Percentiles rank a stretch among this genome's conserved stretches.
phyloP scores from a whole-genome alignment of 2,888 invertebrate genomes.

The Orthonevra nobilis region DNA sequence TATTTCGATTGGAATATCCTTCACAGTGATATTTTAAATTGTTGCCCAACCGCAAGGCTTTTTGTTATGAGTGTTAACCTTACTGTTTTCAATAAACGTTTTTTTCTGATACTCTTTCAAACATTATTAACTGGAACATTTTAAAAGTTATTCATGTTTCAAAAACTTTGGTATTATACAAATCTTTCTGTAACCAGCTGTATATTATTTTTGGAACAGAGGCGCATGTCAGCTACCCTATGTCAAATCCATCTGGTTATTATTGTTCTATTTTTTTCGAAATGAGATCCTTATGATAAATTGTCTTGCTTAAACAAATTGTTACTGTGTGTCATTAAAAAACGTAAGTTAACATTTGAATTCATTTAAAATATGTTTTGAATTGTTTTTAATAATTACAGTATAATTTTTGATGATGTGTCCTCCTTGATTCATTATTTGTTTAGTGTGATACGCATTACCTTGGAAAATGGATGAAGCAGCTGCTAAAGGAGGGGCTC shows the following conservation, averaged over 20 bases:
- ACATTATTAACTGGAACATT: background rate
- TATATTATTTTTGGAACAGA: slow-evolving; percentile 39
- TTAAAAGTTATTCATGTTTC: too few species aligned
- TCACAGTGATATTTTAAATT: too few species aligned
- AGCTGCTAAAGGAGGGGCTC: slow-evolving; percentile 54
- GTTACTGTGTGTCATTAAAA: background rate
- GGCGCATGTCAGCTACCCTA: slow-evolving; percentile 51
- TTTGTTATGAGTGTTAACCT: too few species aligned
- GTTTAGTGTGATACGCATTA: slow-evolving; percentile 1
- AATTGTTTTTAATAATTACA: slow-evolving; percentile 1
- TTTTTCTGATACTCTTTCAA: too few species aligned
- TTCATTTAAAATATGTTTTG: background rate
- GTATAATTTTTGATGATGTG: slow-evolving; percentile 9
- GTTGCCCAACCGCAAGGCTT: too few species aligned
- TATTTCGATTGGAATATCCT: too few species aligned
- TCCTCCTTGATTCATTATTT: slow-evolving; percentile 19
- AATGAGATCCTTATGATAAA: slow-evolving; percentile 29
- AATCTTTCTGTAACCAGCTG: slow-evolving; percentile 38
- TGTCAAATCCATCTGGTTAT: slow-evolving; percentile 30
- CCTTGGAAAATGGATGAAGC: slow-evolving; percentile 49
- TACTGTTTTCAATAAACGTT: too few species aligned
- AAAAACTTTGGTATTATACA: too few species aligned
- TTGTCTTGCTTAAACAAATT: background rate
- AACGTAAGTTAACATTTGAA: slow-evolving; percentile 12
- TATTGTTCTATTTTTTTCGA: slow-evolving; percentile 10